Conservation (phyloP, 1,140 invertebrate genomes). For the Drosophila elegans region DNA sequence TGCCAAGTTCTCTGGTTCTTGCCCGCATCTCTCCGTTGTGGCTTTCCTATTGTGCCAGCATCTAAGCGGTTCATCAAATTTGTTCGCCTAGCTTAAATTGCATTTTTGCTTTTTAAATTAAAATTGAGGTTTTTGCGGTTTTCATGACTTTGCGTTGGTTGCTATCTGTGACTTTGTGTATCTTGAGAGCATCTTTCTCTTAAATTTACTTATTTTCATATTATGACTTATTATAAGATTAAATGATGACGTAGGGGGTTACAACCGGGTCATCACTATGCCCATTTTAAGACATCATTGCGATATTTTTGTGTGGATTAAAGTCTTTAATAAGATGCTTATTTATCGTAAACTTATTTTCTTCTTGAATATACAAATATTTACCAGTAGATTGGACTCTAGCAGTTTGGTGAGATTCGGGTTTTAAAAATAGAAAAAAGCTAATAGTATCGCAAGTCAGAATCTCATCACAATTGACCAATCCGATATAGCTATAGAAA, state of each 20-base stretch:
- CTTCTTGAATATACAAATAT: too few species aligned
- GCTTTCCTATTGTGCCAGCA: constrained; percentile 35
- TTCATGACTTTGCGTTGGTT: constrained; percentile 6
- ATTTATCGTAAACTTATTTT: too few species aligned
- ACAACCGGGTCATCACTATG: too few species aligned
- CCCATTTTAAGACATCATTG: too few species aligned
- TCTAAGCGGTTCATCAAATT: constrained; percentile 70
- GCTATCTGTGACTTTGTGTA: constrained; percentile 24
- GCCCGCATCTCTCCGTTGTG: constrained; percentile 9
- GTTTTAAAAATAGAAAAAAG: too few species aligned
- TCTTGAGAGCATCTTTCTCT: constrained; percentile 12
- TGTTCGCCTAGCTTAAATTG: constrained; percentile 54
- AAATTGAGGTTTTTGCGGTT: constrained; percentile 51
- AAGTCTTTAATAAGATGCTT: too few species aligned
- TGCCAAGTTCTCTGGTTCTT: constrained; percentile 37
- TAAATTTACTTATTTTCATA: neutral
- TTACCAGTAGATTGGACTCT: too few species aligned
- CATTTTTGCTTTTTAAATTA: constrained; percentile 73
- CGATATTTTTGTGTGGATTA: too few species aligned
- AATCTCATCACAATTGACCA: constrained; percentile 9
- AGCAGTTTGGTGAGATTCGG: too few species aligned
- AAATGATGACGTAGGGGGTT: too few species aligned
- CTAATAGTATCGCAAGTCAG: too few species aligned
- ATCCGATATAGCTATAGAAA: constrained; percentile 2
- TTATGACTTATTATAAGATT: neutral